Evolutionary conservation across 2,113 vertebrate genomes (phyloP).

Genomic region (Petrocephalus microphthalmus): DNA sequence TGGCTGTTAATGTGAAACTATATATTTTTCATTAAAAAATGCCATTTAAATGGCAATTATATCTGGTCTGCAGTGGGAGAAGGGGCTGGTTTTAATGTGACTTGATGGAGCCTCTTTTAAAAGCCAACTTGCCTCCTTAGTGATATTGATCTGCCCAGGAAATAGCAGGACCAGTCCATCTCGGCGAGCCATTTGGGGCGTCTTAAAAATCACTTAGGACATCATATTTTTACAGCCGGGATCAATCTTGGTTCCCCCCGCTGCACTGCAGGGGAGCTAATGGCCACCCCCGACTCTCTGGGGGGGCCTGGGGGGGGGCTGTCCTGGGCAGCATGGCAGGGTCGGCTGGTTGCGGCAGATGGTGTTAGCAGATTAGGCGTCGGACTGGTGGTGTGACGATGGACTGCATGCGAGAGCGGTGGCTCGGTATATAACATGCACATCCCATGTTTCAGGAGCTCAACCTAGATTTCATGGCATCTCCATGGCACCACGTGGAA

Average conservation of each 20-base stretch:
- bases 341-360: slow-evolving; percentile 9
- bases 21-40: not conserved
- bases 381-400: not conserved
- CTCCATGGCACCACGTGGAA: not conserved
- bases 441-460: not conserved
- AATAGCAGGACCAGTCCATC: slow-evolving; percentile 56
- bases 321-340: not conserved
- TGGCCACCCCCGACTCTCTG: not conserved
- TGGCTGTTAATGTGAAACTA: too few species aligned
- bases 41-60: not conserved
- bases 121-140: slow-evolving; percentile 50
- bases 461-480: not conserved
- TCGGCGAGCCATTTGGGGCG: slow-evolving; percentile 64
- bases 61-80: not conserved
- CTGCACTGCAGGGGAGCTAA: slow-evolving; percentile 5
- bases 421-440: not conserved
- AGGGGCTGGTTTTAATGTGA: not conserved
- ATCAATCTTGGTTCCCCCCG: slow-evolving; percentile 49
- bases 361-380: not conserved
- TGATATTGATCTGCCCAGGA: slow-evolving; percentile 64
- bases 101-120: slow-evolving; percentile 26
- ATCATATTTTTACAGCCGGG: slow-evolving; percentile 50
- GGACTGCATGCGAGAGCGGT: too few species aligned
- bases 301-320: slow-evolving; percentile 7
- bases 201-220: slow-evolving; percentile 66